Evolutionary conservation across 2,113 vertebrate genomes (phyloP).

Genomic region (Psilopsiagon aurifrons): DNA sequence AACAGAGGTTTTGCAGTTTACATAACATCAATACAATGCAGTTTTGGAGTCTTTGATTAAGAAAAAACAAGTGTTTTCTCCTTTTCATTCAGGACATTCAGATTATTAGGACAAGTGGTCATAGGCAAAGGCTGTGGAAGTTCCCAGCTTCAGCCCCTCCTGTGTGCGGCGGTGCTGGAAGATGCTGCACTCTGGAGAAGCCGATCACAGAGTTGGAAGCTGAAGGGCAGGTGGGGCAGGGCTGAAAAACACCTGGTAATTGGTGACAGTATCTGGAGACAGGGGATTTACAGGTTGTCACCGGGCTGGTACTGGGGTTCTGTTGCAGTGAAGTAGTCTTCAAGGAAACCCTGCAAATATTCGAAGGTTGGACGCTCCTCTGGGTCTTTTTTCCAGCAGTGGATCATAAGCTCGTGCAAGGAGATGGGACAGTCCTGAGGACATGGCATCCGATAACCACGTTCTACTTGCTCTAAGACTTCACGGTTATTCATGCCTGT

Average conservation of each 20-base stretch:
- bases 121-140: constrained; percentile 74
- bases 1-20: constrained; percentile 87
- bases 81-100: constrained; percentile 78
- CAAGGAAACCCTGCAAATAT: constrained; percentile 97
- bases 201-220: constrained; percentile 64
- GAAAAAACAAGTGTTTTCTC: constrained; percentile 75
- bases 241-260: constrained; percentile 44
- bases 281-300: constrained; percentile 89
- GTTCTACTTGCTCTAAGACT: constrained; percentile 97
- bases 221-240: constrained; percentile 59
- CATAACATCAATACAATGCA: constrained; percentile 82
- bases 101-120: constrained; percentile 77
- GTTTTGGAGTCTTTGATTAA: constrained; percentile 79
- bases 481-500: constrained; percentile 98
- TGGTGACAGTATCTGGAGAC: constrained; percentile 52
- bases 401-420: constrained; percentile 96
- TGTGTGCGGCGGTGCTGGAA: constrained; percentile 72
- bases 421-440: constrained; percentile 96
- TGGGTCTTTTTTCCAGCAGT: constrained; percentile 98
- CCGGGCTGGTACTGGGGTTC: constrained; percentile 99
- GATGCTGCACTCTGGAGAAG: constrained; percentile 67
- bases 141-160: constrained; percentile 76
- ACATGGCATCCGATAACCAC: constrained; percentile 95
- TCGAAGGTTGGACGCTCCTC: constrained; percentile 97
- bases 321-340: constrained; percentile 99